Evolutionary conservation across 1,140 invertebrate species (phyloP).

Genomic region (Conus ventricosus): DNA sequence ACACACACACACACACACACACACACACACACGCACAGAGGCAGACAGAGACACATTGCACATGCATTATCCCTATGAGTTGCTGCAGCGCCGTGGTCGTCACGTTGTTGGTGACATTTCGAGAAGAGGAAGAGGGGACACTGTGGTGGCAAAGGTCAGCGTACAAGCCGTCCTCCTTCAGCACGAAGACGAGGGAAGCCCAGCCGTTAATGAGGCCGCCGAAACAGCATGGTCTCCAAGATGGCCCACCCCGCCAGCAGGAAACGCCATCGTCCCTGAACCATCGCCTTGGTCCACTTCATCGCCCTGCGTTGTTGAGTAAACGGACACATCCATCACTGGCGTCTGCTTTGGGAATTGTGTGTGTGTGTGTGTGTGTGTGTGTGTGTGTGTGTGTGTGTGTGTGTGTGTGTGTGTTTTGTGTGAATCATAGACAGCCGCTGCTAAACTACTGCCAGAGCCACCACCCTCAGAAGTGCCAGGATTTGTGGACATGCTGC

Average conservation of each 20-base stretch:
- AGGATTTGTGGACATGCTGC: too few relatives aligned
- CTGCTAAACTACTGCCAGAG: too few relatives aligned
- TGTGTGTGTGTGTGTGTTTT: neutral
- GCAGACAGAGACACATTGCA: too few relatives aligned
- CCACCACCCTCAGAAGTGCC: too few relatives aligned
- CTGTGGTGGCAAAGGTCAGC: slow-evolving; percentile 30
- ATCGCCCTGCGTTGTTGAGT: neutral
- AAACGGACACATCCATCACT: neutral
- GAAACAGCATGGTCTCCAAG: slow-evolving; percentile 45
- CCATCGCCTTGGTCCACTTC: neutral
- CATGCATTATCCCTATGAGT: too few relatives aligned
- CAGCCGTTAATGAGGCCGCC: slow-evolving; percentile 50
- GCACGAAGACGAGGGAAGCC: slow-evolving; percentile 46
- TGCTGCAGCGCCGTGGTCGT: neutral
- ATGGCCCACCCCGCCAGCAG: slow-evolving; percentile 44
- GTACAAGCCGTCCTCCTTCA: slow-evolving; percentile 50
- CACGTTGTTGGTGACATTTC: neutral
- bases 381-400: neutral
- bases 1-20: too few relatives aligned
- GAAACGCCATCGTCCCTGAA: slow-evolving; percentile 6
- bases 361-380: too few relatives aligned
- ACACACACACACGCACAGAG: too few relatives aligned
- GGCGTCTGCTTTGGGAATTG: neutral
- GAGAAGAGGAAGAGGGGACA: neutral
- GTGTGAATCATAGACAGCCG: too few relatives aligned